Base-by-base conservation (phyloP, 2,888 invertebrate genomes). In the Heliconius aoede region DNA sequence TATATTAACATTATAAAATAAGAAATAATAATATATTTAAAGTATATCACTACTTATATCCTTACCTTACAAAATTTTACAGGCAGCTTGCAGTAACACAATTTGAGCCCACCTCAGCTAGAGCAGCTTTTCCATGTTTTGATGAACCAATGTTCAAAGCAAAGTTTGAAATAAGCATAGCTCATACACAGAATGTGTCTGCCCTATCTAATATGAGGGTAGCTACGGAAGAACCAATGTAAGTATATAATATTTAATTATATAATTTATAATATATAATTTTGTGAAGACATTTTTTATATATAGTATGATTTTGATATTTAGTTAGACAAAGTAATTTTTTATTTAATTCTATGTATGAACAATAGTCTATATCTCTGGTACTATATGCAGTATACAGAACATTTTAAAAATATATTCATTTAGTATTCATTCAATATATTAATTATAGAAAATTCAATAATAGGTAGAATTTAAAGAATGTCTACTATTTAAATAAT, bases 101-200 rank as follows among this genome's bases (percentile, higher is more conserved):
- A 81, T 96, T 96, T 80, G 96, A 96, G 83, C 95, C 96, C 0
- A 95, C 95, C 0, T 95, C 95, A 46, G 96, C 96, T 0, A 90
- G 96, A 58, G 89, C 94, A 11, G 96, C 96, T 1, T 97, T 97
- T 86, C 97, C 97, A 0, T 97, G 97, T 85, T 97, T 97, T 86
- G 97, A 97, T 85, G 97, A 97, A 84, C 96, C 97, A 0, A 95
- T 95, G 18, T 96, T 97, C 85, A 97, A 97, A 90, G 96, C 97
- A 21, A 95, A 95, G 80, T 97, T 97, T 87, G 96, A 96, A 85
- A 95, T 97, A 84, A 96, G 96, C 73, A 95, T 97, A 30, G 95
- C 96, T 4, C 95, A 96, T 83, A 94, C 95, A 26, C 89, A 95
- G 62, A 96, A 96, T 83, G 93, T 96, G 89, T 95, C 95, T 40